phyloP scores from a whole-genome alignment of 2,888 invertebrate genomes.

The Abrostola triplasia region DNA sequence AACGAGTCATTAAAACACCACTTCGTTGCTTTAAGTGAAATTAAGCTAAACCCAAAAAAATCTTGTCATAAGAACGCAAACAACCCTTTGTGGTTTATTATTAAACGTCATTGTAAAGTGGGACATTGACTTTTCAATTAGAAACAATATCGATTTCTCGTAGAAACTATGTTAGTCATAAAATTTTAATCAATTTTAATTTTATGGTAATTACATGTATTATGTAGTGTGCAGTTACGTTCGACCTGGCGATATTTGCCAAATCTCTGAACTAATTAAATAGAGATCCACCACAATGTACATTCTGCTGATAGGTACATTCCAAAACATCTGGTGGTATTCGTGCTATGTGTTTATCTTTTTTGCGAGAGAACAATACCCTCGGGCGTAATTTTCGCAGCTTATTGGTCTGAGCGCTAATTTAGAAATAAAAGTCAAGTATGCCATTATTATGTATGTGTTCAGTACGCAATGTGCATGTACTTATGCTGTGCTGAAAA shows the following conservation, averaged over 20 bases:
- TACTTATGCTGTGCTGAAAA: slow-evolving; percentile 22
- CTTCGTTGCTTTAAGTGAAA: no score
- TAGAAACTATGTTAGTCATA: neutral
- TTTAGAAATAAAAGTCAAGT: slow-evolving; percentile 67
- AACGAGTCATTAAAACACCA: neutral
- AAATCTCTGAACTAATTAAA: slow-evolving; percentile 7
- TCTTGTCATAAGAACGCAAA: neutral
- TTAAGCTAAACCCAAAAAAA: neutral
- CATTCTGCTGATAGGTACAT: slow-evolving; percentile 31
- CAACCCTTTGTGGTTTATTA: neutral
- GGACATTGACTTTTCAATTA: slow-evolving; percentile 12
- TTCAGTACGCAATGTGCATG: slow-evolving; percentile 25
- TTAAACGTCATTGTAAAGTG: neutral
- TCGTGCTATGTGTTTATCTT: slow-evolving; percentile 67
- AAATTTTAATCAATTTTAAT: slow-evolving; percentile 10
- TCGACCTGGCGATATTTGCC: slow-evolving; percentile 8
- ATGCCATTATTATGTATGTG: slow-evolving; percentile 41
- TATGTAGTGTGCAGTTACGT: slow-evolving; percentile 4
- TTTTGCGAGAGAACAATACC: slow-evolving; percentile 72
- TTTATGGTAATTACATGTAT: slow-evolving; percentile 12
- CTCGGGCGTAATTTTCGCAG: slow-evolving; percentile 64
- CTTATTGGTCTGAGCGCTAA: slow-evolving; percentile 59
- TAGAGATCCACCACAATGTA: slow-evolving; percentile 30
- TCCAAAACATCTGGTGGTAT: slow-evolving; percentile 68
- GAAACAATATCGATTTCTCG: slow-evolving; percentile 6